Base-by-base conservation (phyloP, 1,140 invertebrate genomes). In the Ceratina japonica region DNA sequence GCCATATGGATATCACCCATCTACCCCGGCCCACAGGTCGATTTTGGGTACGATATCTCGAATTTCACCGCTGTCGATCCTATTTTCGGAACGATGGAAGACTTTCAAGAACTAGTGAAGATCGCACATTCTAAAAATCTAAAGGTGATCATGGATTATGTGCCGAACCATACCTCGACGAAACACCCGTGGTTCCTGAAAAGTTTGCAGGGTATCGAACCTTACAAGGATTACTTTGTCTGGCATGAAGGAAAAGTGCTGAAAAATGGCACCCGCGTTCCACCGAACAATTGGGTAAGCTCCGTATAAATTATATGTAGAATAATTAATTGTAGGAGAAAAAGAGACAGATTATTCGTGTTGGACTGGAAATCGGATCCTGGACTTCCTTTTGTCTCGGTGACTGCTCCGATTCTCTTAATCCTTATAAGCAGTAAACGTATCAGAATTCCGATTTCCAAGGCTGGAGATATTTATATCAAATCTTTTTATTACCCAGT, bases 241-340 rank as follows among this genome's bases (percentile, higher is more conserved):
- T 96, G 95, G 95, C 92, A 91, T 59, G 87, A 92, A 18, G 91
- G 89, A 8, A 89, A 88, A 86, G 91, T 97, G 20, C 97, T 97
- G 96, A 90, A 91, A 12, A 88, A 90, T 12, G 93, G 93, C 0
- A 91, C 86, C 4, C 79, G 86, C 2, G 84, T 86, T 2, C 94
- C 94, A 7, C 96, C 96, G 18, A 97, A 96, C 89, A 97, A 97
- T 89, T 97, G 96, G 96, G 95, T 96, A 91, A 87, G 86, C 62
- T 2, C 12, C 0, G 5, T 31, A 4, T 31, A 31, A 31, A 31
- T n/a, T n/a, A n/a, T n/a, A n/a, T 31, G 27, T 31, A 31, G 2
- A 31, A 31, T 31, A 31, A 31, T 31, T 31, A 31, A 31, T 1
- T 31, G 4, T 31, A 31, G 4, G 27, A 31, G 27, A 31, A 31